Conservation (phyloP, 2,888 invertebrate species). For the Aethes cnicana region DNA sequence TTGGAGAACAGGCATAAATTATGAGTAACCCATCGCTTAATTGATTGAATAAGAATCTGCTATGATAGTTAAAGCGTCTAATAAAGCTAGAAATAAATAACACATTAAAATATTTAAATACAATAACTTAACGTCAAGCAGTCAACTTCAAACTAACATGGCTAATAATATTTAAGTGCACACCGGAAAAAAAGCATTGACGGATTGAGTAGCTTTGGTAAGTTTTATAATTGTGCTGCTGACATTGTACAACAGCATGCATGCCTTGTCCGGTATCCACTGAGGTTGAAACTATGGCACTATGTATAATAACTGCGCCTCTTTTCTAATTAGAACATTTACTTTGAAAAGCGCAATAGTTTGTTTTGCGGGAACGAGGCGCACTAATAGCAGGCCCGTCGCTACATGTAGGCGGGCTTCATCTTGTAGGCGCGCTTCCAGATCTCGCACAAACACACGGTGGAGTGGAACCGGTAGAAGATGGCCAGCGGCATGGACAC, state of each 20-base stretch:
- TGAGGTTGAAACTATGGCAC: slow-evolving; percentile 68
- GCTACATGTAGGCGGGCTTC: slow-evolving; percentile 92
- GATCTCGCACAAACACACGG: slow-evolving; percentile 96
- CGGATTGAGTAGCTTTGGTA: slow-evolving; percentile 16
- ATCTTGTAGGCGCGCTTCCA: slow-evolving; percentile 98
- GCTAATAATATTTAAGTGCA: slow-evolving; percentile 38
- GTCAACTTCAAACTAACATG: slow-evolving; percentile 72
- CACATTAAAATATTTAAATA: slow-evolving; percentile 81
- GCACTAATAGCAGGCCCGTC: slow-evolving; percentile 63
- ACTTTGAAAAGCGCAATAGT: slow-evolving; percentile 56
- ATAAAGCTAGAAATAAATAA: slow-evolving; percentile 82
- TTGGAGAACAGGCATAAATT: neutral
- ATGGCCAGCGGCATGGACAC: slow-evolving; percentile 96
- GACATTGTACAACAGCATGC: slow-evolving; percentile 3
- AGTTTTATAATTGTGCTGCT: neutral
- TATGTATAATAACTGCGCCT: slow-evolving; percentile 53
- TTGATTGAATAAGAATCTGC: slow-evolving; percentile 38
- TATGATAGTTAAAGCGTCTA: slow-evolving; percentile 69
- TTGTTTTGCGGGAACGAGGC: slow-evolving; percentile 43
- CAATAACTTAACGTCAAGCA: slow-evolving; percentile 80
- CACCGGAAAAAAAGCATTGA: slow-evolving; percentile 40
- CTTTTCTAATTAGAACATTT: slow-evolving; percentile 32
- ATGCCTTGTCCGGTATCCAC: slow-evolving; percentile 41
- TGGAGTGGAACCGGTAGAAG: slow-evolving; percentile 97
- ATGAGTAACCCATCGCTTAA: neutral